Conservation (phyloP, 2,113 vertebrate species). For the Heterotilapia buettikoferi region DNA sequence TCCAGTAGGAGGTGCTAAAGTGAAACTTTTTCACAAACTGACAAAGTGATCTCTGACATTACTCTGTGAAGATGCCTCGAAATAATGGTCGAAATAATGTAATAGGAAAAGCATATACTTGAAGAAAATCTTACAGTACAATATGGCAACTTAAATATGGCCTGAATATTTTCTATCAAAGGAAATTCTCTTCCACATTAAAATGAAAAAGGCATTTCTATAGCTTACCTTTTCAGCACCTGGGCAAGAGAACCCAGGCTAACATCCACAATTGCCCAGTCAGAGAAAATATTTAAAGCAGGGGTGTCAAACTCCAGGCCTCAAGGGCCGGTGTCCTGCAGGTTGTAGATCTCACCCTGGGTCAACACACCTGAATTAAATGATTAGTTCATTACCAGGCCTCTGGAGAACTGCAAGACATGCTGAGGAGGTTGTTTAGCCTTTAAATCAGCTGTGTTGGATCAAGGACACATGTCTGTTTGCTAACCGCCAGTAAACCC, state of each 20-base stretch:
- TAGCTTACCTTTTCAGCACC: background rate
- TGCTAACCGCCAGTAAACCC: too few species aligned
- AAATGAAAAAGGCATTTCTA: background rate
- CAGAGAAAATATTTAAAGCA: background rate
- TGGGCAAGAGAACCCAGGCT: fast-evolving
- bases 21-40: background rate
- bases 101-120: background rate
- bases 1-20: background rate
- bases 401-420: too few species aligned
- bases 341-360: too few species aligned
- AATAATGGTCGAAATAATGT: fast-evolving
- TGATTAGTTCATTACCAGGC: too few species aligned
- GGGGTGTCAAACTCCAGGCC: too few species aligned
- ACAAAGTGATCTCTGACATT: background rate
- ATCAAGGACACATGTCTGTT: too few species aligned
- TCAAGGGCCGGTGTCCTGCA: too few species aligned
- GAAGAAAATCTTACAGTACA: background rate
- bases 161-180: background rate
- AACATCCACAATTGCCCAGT: background rate
- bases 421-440: too few species aligned
- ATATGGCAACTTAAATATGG: fast-evolving
- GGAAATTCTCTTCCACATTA: background rate
- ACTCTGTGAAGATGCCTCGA: too few species aligned
- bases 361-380: too few species aligned
- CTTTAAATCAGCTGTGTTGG: too few species aligned